Evolutionary conservation across 1,140 invertebrate genomes (phyloP).

Genomic region (Platyscapa corneri): DNA sequence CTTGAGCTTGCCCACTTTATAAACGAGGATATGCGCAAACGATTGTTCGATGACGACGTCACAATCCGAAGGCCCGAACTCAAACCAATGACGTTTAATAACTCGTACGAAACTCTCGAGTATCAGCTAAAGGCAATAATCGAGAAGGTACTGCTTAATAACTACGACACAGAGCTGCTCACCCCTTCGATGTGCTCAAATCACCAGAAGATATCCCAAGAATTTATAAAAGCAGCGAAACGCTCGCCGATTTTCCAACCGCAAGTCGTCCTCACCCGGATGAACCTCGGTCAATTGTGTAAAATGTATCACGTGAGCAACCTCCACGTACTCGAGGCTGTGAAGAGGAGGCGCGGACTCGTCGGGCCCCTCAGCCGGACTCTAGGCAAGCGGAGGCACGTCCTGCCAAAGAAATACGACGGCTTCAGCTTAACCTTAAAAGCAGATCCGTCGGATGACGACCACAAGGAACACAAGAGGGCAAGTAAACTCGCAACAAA

Average conservation of each 20-base stretch:
- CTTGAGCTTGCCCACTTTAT: conserved; percentile 64
- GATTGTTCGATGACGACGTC: not conserved
- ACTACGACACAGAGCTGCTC: conserved; percentile 58
- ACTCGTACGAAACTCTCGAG: conserved; percentile 60
- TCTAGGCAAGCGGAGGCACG: conserved; percentile 27
- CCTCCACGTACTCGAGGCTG: conserved; percentile 27
- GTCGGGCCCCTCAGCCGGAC: conserved; percentile 41
- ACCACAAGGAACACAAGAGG: not conserved
- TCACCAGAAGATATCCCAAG: conserved; percentile 57
- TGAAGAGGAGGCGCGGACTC: conserved; percentile 18
- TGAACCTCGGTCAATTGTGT: conserved; percentile 55
- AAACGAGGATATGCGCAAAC: conserved; percentile 62
- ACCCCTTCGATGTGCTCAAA: not conserved
- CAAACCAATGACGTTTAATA: conserved; percentile 51
- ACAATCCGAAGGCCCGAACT: not conserved
- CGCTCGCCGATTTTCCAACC: conserved; percentile 67
- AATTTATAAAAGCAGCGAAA: conserved; percentile 60
- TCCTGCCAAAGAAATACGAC: conserved; percentile 43
- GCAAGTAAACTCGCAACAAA: not conserved
- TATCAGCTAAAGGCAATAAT: conserved; percentile 67
- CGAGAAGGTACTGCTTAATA: conserved; percentile 67
- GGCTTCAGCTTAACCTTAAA: conserved; percentile 9
- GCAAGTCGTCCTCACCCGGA: conserved; percentile 61
- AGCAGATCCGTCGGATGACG: not conserved
- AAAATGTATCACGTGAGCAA: conserved; percentile 42